Conservation (phyloP, 2,888 invertebrate species). For the Masnerella sp. region DNA sequence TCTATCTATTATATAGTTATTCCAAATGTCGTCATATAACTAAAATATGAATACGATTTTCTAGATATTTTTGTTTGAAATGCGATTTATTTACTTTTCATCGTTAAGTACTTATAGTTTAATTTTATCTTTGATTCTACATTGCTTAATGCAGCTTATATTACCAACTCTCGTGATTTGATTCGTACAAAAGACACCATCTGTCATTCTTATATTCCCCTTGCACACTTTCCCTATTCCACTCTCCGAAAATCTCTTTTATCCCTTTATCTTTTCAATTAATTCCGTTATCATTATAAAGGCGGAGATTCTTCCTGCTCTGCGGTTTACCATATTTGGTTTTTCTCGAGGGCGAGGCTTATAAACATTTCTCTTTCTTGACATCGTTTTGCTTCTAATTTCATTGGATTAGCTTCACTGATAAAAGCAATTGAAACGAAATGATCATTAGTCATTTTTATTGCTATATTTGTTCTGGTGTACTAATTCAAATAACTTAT, state of each 20-base stretch:
- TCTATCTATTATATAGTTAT: too few relatives aligned
- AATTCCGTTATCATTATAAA: background rate
- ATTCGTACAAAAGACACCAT: background rate
- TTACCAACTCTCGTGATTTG: background rate
- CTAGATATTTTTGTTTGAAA: background rate
- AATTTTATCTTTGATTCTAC: background rate
- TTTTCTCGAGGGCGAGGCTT: background rate
- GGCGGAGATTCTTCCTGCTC: background rate
- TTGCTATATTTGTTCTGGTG: too few relatives aligned
- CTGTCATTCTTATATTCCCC: constrained; percentile 1
- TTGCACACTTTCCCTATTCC: background rate
- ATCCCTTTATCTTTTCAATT: constrained; percentile 10
- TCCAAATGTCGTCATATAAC: too few relatives aligned
- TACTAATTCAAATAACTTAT: too few relatives aligned
- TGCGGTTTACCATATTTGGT: background rate
- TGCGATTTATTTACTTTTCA: background rate
- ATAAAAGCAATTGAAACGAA: too few relatives aligned
- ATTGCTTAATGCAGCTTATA: background rate
- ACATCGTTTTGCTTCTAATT: too few relatives aligned
- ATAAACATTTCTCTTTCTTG: background rate
- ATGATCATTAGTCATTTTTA: too few relatives aligned
- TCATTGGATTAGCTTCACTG: too few relatives aligned
- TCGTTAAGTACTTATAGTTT: background rate
- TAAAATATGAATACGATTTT: too few relatives aligned
- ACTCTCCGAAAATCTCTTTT: background rate